Evolutionary conservation across 2,888 invertebrate genomes (phyloP).

Genomic region (Cerastoderma edule): DNA sequence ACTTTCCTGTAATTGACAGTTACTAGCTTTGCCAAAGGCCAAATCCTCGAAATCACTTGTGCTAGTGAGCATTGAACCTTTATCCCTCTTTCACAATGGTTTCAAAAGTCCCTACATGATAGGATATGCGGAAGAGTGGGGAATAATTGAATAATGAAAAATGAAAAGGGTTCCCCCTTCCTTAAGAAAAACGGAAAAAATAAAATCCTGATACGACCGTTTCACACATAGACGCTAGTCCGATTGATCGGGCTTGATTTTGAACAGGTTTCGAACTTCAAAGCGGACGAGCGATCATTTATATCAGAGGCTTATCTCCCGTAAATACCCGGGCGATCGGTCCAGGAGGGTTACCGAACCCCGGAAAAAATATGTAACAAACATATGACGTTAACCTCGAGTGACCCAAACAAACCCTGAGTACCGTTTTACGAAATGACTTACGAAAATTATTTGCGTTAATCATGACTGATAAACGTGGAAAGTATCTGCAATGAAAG

Average conservation of each 20-base stretch:
- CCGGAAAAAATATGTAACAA: conserved; percentile 14
- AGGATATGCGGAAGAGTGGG: not conserved
- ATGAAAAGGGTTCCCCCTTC: not conserved
- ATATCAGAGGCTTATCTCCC: conserved; percentile 15
- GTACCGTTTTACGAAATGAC: not conserved
- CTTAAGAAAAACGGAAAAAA: no score
- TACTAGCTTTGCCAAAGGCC: no score
- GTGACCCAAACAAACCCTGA: no score
- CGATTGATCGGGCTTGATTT: conserved; percentile 19
- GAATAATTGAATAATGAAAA: not conserved
- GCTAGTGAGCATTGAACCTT: no score
- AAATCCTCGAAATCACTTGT: no score
- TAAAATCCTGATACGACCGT: conserved; percentile 9
- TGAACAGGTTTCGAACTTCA: conserved; percentile 23
- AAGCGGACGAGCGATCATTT: conserved; percentile 14
- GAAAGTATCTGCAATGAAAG: no score
- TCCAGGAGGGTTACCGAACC: not conserved
- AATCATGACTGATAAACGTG: no score
- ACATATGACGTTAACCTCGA: not conserved
- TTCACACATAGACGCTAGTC: conserved; percentile 10
- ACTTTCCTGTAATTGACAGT: no score
- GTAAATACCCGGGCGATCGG: conserved; percentile 5
- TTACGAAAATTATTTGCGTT: not conserved
- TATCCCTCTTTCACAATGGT: no score
- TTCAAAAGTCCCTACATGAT: no score